Conservation (phyloP, 1,140 invertebrate species). For the Ceratoteleas bidentatus region DNA sequence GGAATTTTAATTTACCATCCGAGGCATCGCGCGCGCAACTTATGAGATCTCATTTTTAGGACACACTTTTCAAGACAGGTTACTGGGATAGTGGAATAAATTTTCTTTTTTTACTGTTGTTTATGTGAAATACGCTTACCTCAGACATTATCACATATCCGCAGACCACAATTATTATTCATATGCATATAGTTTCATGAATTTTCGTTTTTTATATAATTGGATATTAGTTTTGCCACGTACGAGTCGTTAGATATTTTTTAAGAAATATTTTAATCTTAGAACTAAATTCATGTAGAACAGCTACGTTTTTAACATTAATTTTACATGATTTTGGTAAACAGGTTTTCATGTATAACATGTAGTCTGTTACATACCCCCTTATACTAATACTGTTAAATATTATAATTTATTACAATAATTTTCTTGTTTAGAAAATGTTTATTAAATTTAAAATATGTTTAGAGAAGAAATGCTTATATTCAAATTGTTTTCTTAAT, state of each 20-base stretch:
- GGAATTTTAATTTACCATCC: constrained; percentile 65
- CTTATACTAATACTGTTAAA: too few species aligned
- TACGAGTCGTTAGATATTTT: constrained; percentile 53
- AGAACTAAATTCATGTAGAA: constrained; percentile 36
- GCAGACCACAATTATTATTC: constrained; percentile 74
- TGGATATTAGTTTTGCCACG: constrained; percentile 68
- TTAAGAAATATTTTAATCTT: constrained; percentile 30
- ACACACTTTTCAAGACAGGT: constrained; percentile 54
- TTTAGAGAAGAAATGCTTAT: too few species aligned
- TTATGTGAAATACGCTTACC: constrained; percentile 58
- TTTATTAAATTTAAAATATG: too few species aligned
- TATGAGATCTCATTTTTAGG: constrained; percentile 58
- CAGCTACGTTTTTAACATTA: constrained; percentile 23
- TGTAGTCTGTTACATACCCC: too few species aligned
- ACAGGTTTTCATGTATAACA: constrained; percentile 20
- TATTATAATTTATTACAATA: too few species aligned
- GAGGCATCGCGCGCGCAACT: constrained; percentile 46
- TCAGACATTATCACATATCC: constrained; percentile 60
- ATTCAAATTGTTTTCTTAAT: too few species aligned
- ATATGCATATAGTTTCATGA: constrained; percentile 73
- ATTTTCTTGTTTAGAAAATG: too few species aligned
- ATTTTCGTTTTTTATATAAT: constrained; percentile 73
- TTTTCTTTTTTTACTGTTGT: constrained; percentile 55
- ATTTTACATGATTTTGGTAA: constrained; percentile 26
- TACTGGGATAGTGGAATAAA: constrained; percentile 61